Conservation (phyloP, 2,888 invertebrate genomes). For the Melinaea menophilus region DNA sequence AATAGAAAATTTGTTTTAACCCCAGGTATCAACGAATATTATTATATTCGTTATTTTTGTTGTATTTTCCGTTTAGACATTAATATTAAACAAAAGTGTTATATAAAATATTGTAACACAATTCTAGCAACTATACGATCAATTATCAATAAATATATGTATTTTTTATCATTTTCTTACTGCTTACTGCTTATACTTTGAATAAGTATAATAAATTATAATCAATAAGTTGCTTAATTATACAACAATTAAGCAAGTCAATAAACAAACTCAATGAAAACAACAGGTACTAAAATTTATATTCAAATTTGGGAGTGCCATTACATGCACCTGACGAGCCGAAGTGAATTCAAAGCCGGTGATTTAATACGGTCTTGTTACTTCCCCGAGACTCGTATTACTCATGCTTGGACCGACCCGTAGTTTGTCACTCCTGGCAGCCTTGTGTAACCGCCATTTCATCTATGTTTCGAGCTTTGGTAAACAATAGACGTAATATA, state of each 20-base stretch:
- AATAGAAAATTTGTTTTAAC: conserved; percentile 26
- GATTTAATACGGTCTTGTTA: conserved; percentile 53
- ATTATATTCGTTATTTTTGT: not conserved
- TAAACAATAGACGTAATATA: not conserved
- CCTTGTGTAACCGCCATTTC: conserved; percentile 26
- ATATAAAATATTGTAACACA: conserved; percentile 1
- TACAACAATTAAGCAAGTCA: too few relatives aligned
- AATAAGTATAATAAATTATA: too few relatives aligned
- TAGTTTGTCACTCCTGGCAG: conserved; percentile 46
- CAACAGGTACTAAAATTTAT: conserved; percentile 1
- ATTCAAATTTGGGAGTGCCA: conserved; percentile 3
- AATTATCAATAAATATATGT: too few relatives aligned
- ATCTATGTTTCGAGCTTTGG: conserved; percentile 7
- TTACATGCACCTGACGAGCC: conserved; percentile 16
- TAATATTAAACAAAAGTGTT: not conserved
- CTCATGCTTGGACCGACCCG: conserved; percentile 32
- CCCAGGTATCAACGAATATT: conserved; percentile 18
- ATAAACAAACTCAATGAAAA: not conserved
- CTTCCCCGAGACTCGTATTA: conserved; percentile 32
- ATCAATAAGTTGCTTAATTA: too few relatives aligned
- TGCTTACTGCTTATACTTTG: too few relatives aligned
- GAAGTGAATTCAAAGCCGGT: conserved; percentile 40
- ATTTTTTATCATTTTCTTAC: too few relatives aligned
- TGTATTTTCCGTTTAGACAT: not conserved
- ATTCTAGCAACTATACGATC: not conserved